These are phyloP conservation scores for Eonycteris spelaea DNA, from an alignment of 2,113 vertebrate genomes.

Conservation along the genomic window DNA sequence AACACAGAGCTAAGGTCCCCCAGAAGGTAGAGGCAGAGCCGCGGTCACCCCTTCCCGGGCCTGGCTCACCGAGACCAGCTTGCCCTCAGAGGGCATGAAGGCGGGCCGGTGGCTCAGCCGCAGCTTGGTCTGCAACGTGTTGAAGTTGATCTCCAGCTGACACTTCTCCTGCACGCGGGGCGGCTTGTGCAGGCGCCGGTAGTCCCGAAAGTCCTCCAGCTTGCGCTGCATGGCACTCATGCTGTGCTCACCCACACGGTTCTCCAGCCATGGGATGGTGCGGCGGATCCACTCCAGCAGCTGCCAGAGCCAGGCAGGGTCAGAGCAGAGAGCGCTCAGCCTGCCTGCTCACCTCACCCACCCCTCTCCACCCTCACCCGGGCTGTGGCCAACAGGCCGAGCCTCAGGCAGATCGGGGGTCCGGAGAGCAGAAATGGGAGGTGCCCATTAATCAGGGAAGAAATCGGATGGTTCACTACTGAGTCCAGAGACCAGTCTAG, in stretches of 20 bases:
- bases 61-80: constrained; percentile 92
- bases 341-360: not conserved
- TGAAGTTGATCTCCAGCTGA: constrained; percentile 97
- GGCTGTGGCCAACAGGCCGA: not conserved
- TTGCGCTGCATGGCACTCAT: constrained; percentile 95
- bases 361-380: not conserved
- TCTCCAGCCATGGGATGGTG: constrained; percentile 90
- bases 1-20: not conserved
- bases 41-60: not conserved
- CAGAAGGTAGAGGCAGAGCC: not conserved
- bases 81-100: constrained; percentile 97
- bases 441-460: not conserved
- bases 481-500: not conserved
- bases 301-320: constrained; percentile 62
- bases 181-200: constrained; percentile 93
- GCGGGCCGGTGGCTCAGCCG: constrained; percentile 93
- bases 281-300: constrained; percentile 90
- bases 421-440: not conserved
- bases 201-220: constrained; percentile 94
- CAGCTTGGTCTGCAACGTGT: constrained; percentile 95
- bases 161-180: constrained; percentile 94
- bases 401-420: not conserved
- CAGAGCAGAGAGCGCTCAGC: not conserved
- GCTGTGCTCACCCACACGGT: constrained; percentile 87
- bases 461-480: not conserved